Percentiles rank a stretch among this genome's conserved stretches.
Evolutionary conservation across 2,797 vertebrate genomes (phyloP).

Genomic region (Salarias fasciatus): DNA sequence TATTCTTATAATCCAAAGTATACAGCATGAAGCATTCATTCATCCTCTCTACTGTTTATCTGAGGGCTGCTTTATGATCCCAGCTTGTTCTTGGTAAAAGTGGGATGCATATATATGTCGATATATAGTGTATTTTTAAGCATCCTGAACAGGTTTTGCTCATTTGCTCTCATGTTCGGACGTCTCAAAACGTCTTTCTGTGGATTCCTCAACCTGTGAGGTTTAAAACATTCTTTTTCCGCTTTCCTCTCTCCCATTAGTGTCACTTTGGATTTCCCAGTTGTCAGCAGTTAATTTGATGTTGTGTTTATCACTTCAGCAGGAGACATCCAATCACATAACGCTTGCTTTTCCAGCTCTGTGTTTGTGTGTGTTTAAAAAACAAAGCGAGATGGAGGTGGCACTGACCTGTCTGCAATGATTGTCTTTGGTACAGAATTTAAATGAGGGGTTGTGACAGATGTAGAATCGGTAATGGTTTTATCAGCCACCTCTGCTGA

Average conservation of each 20-base stretch:
- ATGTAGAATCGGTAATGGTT: conserved; percentile 40
- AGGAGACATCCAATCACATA: conserved; percentile 56
- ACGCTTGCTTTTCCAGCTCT: conserved; percentile 54
- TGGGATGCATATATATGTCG: too few relatives aligned
- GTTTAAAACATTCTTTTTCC: conserved; percentile 26
- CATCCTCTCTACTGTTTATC: too few relatives aligned
- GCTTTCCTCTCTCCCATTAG: conserved; percentile 44
- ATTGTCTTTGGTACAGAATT: conserved; percentile 59
- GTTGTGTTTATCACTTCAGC: conserved; percentile 59
- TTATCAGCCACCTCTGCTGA: conserved; percentile 8
- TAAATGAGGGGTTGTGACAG: conserved; percentile 41
- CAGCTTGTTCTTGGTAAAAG: too few relatives aligned
- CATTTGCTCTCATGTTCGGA: too few relatives aligned
- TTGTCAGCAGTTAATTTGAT: conserved; percentile 68
- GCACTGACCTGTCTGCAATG: conserved; percentile 60
- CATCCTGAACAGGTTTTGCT: too few relatives aligned
- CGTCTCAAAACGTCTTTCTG: conserved; percentile 18
- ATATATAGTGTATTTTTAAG: too few relatives aligned
- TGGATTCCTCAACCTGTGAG: conserved; percentile 21
- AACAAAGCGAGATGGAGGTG: conserved; percentile 60
- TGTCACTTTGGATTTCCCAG: conserved; percentile 61
- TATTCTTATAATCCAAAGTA: too few relatives aligned
- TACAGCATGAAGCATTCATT: too few relatives aligned
- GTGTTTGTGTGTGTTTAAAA: conserved; percentile 59
- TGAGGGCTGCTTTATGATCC: too few relatives aligned